Evolutionary conservation across 2,797 vertebrate genomes (phyloP), one percentile per base, ranked within the genome.

Genomic region (Propithecus perrieri): DNA sequence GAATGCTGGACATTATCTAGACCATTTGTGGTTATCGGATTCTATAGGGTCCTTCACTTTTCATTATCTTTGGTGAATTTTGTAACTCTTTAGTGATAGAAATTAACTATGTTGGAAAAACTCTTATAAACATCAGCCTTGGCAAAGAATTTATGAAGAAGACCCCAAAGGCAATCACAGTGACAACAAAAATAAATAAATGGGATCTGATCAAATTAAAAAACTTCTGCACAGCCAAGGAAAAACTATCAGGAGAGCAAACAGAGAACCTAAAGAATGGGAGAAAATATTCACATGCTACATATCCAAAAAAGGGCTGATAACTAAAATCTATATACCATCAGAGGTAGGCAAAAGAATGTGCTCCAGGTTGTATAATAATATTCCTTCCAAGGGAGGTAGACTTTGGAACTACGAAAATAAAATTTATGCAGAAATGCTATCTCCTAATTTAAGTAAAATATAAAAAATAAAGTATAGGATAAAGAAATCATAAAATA

Each of bases 401-500:
- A 85, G 38, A 30, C 15, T 13, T 88, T 50, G 91, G 81, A 96
- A 17, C 1, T 87, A 35, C 18, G 28, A 74, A 86, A 76, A 57
- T 43, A 86, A 22, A 87, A 28, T 88, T 88, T 86, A 91, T 4
- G 80, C 26, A 89, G 3, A 80, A 59, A 17, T 43, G 2, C 65
- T 71, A 41, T 59, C 2, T 78, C 8, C 48, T 75, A 85, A 81
- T 79, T 93, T 91, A 95, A 85, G 41, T 67, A 88, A 88, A 91
- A 80, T 46, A 80, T n/a, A 95, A 95, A 28, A 76, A 28, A 59
- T 59, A 28, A 59, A 59, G 26, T 26, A 5, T 59, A 59, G 11
- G 83, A 88, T 55, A 93, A 91, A 41, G 67, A 95, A 91, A 53
- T 63, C 41, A 35, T 57, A 76, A 81, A 94, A 81, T 41, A 84